Base-by-base conservation (phyloP, 2,888 invertebrate genomes). In the Lasioglossum figueresi region DNA sequence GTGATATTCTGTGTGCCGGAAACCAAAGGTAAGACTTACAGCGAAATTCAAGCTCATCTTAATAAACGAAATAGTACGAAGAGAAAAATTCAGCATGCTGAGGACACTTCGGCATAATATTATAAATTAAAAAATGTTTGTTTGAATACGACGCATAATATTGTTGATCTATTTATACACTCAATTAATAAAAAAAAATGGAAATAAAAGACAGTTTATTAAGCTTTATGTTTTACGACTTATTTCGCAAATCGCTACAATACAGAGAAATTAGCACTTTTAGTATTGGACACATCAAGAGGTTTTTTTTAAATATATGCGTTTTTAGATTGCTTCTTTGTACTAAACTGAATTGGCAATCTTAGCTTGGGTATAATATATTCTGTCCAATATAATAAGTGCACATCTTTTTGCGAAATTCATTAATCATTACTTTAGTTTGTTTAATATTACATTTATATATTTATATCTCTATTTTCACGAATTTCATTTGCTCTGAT, bases 21-120 rank as follows among this genome's bases (percentile, higher is more conserved):
- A 79, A 95, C 95, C 3, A 95, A 94, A 81, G 92, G 92, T 74
- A 94, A 93, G 81, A 94, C 93, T 4, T 94, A 95, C 31, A 84
- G 80, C 4, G 93, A 94, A 75, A 95, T 95, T 74, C 94, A 94
- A 76, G 91, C 90, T 6, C 92, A 93, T 31, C 83, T 95, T 0
- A 74, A 27, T 1, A 71, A 80, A 1, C 23, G 27, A 10, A 43
- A 34, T 16, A 34, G 14, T 8, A 70, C 59, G 12, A n/a, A 63
- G 23, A 71, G 3, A 0, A 75, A 56, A 23, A 23, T 4, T 2
- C 23, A 70, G 23, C 8, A 14, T 5, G 12, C 5, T 12, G 40
- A 70, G 5, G n/a, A n/a, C n/a, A 23, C 37, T 40, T 10, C 10
- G 14, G n/a, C 40, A 12, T 70, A n/a, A 37, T 37, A n/a, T 23